phyloP scores from a whole-genome alignment of 1,140 invertebrate genomes.

The Diprion similis region DNA sequence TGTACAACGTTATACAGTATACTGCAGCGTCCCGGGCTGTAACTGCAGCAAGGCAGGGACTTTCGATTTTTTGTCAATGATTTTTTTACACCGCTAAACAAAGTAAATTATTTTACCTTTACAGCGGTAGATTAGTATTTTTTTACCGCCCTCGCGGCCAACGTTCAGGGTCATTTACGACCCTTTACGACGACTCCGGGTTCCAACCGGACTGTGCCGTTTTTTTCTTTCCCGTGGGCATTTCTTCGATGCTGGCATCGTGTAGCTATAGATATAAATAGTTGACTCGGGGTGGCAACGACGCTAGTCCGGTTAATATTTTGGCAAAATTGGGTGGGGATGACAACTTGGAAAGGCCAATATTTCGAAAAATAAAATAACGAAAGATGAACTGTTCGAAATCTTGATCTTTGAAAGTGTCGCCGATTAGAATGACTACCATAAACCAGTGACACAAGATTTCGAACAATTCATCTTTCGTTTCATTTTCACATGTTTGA shows the following conservation, averaged over 20 bases:
- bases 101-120: constrained; percentile 6
- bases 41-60: neutral
- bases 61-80: constrained; percentile 5
- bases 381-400: too few relatives aligned
- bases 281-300: too few relatives aligned
- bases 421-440: too few relatives aligned
- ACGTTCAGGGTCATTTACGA: neutral
- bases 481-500: too few relatives aligned
- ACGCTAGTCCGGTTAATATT: too few relatives aligned
- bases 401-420: too few relatives aligned
- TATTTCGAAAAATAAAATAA: too few relatives aligned
- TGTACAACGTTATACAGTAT: neutral
- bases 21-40: neutral
- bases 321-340: too few relatives aligned
- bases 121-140: constrained; percentile 5
- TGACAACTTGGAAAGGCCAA: too few relatives aligned
- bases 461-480: too few relatives aligned
- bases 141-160: neutral
- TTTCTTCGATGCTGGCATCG: neutral
- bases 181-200: neutral
- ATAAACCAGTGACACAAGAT: too few relatives aligned
- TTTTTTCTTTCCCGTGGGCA: neutral
- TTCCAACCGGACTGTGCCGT: neutral
- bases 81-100: constrained; percentile 2
- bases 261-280: too few relatives aligned